A percentile compares a stretch with the other conserved stretches of the same genome.
phyloP scores from a whole-genome alignment of 2,113 vertebrate species.

The Lycocorax pyrrhopterus region DNA sequence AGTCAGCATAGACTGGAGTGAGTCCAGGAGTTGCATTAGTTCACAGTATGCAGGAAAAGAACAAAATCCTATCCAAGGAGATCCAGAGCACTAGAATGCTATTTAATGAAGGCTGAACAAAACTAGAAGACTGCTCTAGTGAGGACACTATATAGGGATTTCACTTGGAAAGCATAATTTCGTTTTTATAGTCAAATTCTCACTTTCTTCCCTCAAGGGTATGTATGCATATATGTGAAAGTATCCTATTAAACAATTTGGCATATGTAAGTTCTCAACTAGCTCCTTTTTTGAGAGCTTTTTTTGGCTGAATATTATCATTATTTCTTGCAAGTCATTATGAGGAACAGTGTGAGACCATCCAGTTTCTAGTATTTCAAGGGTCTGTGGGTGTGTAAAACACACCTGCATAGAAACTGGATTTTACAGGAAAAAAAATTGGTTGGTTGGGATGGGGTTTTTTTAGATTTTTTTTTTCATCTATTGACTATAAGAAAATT shows the following conservation, averaged over 20 bases:
- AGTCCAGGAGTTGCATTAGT: conserved; percentile 41
- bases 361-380: neutral
- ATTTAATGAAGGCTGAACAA: neutral
- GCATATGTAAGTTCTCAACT: neutral
- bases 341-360: neutral
- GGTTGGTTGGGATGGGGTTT: accelerated
- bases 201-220: neutral
- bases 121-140: neutral
- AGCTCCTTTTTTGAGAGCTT: neutral
- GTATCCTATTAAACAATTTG: conserved; percentile 1
- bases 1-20: conserved; percentile 23
- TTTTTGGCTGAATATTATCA: conserved; percentile 14
- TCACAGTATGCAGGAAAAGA: conserved; percentile 2
- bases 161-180: conserved; percentile 16
- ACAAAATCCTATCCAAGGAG: conserved; percentile 17
- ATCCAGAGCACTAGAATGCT: neutral
- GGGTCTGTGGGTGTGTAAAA: neutral
- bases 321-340: conserved; percentile 32
- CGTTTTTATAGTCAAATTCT: conserved; percentile 29
- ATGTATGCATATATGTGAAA: neutral
- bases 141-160: neutral
- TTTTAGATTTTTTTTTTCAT: neutral
- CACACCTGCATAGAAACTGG: neutral
- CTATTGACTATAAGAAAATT: neutral
- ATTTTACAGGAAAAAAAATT: neutral